Base-by-base conservation (phyloP, 2,888 invertebrate genomes). In the Ptilodon capucinus region DNA sequence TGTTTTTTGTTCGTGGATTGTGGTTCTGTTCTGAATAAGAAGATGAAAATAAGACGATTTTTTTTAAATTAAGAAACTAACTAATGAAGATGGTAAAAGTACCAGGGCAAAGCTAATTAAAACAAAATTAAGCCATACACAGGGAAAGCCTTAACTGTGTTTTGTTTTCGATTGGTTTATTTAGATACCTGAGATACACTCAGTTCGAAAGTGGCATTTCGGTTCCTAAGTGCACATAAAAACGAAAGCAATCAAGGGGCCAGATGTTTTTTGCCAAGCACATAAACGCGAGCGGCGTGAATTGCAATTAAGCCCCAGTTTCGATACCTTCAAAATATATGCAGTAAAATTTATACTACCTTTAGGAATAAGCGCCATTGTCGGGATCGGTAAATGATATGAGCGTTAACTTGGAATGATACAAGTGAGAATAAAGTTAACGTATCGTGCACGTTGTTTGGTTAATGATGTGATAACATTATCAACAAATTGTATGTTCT, bases 221-320 rank as follows among this genome's bases (percentile, higher is more conserved):
- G 79, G 83, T 81, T 81, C 76, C 79, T 79, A 83, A 86, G 84
- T 84, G 83, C 82, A 76, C 84, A 84, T 88, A 86, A 87, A 86
- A 86, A 85, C 81, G 82, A 79, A 77, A 82, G 81, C 85, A 86
- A 88, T 86, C 86, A 86, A 77, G 70, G 71, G 66, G 80, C 85
- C 86, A 86, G 86, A 81, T 88, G 87, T 84, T 87, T n/a, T 82
- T 86, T 79, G 76, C 83, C 71, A 70, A 76, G 75, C 78, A 76
- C 83, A 84, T 87, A 87, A 87, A 87, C 79, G 73, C 47, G 74
- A 81, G 78, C 76, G 79, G 81, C 81, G 84, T 81, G 83, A 86
- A 86, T 82, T 84, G 84, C 84, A 86, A 86, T 86, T 84, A 87
- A 84, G 78, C 77, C 78, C 63, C 76, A 83, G 74, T 84, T 85